Base-by-base conservation (phyloP, 2,888 invertebrate species). In the Nudaria mundana region DNA sequence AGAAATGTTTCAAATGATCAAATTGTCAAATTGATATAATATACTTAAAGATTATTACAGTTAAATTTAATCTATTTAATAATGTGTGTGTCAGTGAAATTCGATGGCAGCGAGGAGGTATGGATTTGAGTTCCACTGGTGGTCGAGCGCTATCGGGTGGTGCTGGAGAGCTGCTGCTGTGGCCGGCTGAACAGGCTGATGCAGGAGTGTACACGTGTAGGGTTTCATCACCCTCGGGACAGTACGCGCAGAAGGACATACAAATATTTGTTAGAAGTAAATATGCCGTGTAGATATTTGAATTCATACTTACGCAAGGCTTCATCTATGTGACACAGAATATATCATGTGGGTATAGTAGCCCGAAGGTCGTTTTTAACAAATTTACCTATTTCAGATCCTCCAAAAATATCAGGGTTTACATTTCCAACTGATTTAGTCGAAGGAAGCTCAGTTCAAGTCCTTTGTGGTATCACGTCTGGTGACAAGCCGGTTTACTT, bases 381-480 rank as follows among this genome's bases (percentile, higher is more conserved):
- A 3, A 20, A 7, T 7, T 18, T n/a, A 7, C 8, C 10, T 15
- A 4, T 67, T 56, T 26, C 80, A 92, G 93, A 92, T 89, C 95
- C 96, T 7, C 96, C 96, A 4, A 93, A 95, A 65, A 93, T 96
- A 70, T 95, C 95, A 55, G 94, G 95, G 3, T 96, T 97, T 75
- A 90, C 89, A 16, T 97, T 97, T 71, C 95, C 96, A 0, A 90
- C 92, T 38, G 94, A 94, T 67, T 89, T 96, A 13, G 93, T 94
- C 66, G 93, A 96, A 88, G 94, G 95, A 44, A 94, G 96, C 68
- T 90, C 96, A 33, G 93, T 95, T 50, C 94, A 96, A 81, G 93
- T 96, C 25, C 92, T 96, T 1, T 95, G 95, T 68, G 94, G 93
- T 22, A 93, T 95, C 45, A 94, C 93, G 28, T 91, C 93, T 13